Evolutionary conservation across 2,113 vertebrate species (phyloP).

Genomic region (Peromyscus polionotus): DNA sequence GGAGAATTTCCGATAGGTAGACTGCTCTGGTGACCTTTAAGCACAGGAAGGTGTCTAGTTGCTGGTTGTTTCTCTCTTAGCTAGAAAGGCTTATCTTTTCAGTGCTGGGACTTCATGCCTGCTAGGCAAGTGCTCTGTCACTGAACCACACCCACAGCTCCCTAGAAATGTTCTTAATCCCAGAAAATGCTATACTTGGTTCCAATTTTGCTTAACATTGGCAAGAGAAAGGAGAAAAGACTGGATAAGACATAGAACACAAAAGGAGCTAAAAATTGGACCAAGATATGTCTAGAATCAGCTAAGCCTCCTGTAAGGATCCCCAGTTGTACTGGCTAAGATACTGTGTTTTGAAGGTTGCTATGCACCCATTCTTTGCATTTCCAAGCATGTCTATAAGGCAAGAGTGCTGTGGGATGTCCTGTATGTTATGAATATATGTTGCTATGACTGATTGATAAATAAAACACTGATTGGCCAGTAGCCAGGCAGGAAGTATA

Average conservation of each 20-base stretch:
- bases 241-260: accelerated
- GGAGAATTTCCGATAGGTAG: neutral
- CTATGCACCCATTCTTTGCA: neutral
- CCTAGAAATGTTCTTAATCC: neutral
- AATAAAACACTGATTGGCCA: too few species aligned
- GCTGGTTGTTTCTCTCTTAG: neutral
- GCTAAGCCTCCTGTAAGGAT: neutral
- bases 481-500: too few species aligned
- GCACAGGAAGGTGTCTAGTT: neutral
- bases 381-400: neutral
- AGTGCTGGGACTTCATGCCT: neutral
- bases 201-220: neutral
- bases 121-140: neutral
- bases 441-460: too few species aligned
- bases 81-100: neutral
- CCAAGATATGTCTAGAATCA: neutral
- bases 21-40: neutral
- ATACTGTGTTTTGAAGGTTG: neutral
- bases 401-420: neutral
- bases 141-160: neutral
- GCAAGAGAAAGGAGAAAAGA: neutral
- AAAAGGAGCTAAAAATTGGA: neutral
- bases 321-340: neutral
- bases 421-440: too few species aligned
- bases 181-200: neutral